Percentiles rank a stretch among this genome's conserved stretches.
Conservation (phyloP, 2,113 vertebrate species). For the Lophochroa leadbeateri region DNA sequence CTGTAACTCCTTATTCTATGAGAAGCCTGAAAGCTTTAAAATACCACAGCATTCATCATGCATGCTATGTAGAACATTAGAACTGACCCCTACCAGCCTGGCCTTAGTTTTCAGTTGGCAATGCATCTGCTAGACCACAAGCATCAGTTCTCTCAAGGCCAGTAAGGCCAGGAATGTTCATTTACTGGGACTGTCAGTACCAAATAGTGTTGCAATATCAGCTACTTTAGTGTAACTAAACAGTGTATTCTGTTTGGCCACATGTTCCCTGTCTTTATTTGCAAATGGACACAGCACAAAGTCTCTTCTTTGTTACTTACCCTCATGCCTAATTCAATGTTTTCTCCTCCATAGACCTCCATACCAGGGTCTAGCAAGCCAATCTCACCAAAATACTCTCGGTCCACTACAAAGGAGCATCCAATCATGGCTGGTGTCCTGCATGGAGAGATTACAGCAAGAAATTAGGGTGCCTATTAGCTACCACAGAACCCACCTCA, state of each 20-base stretch:
- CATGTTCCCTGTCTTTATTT: neutral
- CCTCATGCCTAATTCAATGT: slow-evolving; percentile 97
- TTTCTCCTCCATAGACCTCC: slow-evolving; percentile 98
- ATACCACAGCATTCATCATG: neutral
- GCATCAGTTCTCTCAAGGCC: neutral
- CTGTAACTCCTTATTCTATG: neutral
- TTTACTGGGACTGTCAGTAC: neutral
- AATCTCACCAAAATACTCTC: slow-evolving; percentile 95
- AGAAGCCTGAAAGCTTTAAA: neutral
- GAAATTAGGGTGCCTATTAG: neutral
- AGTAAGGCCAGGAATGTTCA: neutral
- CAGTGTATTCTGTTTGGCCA: neutral
- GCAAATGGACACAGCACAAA: neutral
- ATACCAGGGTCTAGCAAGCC: slow-evolving; percentile 96
- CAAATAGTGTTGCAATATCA: neutral
- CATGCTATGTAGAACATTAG: neutral
- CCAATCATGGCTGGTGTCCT: slow-evolving; percentile 99
- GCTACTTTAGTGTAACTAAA: neutral
- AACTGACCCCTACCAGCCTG: neutral
- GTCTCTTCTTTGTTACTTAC: slow-evolving; percentile 74
- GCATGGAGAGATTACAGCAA: neutral
- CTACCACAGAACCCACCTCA: neutral
- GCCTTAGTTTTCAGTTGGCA: neutral
- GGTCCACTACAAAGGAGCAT: slow-evolving; percentile 95
- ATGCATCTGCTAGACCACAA: neutral